These are phyloP conservation scores for Melinaea marsaeus DNA, from an alignment of 2,888 invertebrate species.

Conservation along the genomic window DNA sequence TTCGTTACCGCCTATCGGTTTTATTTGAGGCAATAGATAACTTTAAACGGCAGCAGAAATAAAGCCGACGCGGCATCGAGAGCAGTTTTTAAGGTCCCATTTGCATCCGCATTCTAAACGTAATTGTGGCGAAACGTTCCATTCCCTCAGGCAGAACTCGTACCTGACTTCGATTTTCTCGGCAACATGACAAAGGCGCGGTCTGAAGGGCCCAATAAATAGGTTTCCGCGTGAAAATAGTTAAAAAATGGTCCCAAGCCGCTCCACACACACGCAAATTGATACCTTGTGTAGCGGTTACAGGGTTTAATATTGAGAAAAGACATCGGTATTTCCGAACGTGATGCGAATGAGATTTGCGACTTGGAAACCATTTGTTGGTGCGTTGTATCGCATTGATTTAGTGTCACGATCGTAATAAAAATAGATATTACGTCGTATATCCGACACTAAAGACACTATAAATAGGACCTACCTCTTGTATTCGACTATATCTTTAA, in stretches of 20 bases:
- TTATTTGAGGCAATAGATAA: constrained; percentile 72
- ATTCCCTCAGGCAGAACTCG: constrained; percentile 52
- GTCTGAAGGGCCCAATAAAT: constrained; percentile 73
- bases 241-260: constrained; percentile 58
- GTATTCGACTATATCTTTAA: background rate
- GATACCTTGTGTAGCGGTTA: constrained; percentile 39
- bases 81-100: constrained; percentile 69
- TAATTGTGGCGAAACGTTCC: constrained; percentile 67
- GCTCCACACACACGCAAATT: constrained; percentile 46
- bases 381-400: constrained; percentile 38
- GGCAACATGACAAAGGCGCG: constrained; percentile 74
- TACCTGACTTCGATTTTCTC: constrained; percentile 73
- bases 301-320: constrained; percentile 45
- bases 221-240: constrained; percentile 66
- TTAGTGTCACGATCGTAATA: constrained; percentile 27
- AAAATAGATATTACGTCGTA: constrained; percentile 20
- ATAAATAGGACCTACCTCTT: background rate
- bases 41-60: constrained; percentile 67
- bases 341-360: constrained; percentile 52
- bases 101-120: constrained; percentile 72
- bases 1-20: constrained; percentile 65
- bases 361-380: constrained; percentile 46
- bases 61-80: constrained; percentile 62
- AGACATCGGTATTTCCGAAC: constrained; percentile 37
- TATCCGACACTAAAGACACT: constrained; percentile 10